Evolutionary conservation across 1,140 invertebrate genomes (phyloP), one percentile per base, ranked within the genome.

Genomic region (Trichonephila inaurata): DNA sequence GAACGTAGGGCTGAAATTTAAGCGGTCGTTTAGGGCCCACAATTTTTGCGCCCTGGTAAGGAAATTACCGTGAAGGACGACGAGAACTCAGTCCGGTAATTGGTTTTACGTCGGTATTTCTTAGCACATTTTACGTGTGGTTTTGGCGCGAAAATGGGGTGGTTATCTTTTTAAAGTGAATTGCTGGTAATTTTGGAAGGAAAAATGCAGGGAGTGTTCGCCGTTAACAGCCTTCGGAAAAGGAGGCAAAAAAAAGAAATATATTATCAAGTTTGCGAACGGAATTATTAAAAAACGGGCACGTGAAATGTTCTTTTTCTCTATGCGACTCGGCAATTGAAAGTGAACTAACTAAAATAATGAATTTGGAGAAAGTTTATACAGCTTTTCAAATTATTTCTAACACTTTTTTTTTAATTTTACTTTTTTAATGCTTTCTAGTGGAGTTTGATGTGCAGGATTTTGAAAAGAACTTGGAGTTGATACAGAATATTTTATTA

Each of bases 1-100:
- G 14, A 44, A 85, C 44, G 82, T 44, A 58, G 8, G 44, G 82
- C 58, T 85, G 82, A 85, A 85, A 85, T 85, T 85, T 85, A 85
- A 85, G 82, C 58, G 51, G 44, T 60, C 82, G 82, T 85, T 85
- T 85, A 12, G 82, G 82, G 82, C 33, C 28, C 72, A 77, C 82
- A 85, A 85, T 60, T 58, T 85, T 85, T 85, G 44, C 44, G 19
- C 21, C 44, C 58, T n/a, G n/a, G 44, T 12, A 2, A 24, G 82
- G 44, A 85, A 85, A 85, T 85, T 85, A 58, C 72, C 44, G 82
- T 24, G 58, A 85, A 58, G 21, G 82, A 85, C 21, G 82, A 51
- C 58, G 21, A 6, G 12, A 85, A 51, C 21, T 19, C n/a, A 12
- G 44, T 21, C 21, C 18, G 19, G 58, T 85, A 85, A 85, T 85